Conservation (phyloP, 92 coral and sea anemone genomes). For the Virgularia gustaviana region DNA sequence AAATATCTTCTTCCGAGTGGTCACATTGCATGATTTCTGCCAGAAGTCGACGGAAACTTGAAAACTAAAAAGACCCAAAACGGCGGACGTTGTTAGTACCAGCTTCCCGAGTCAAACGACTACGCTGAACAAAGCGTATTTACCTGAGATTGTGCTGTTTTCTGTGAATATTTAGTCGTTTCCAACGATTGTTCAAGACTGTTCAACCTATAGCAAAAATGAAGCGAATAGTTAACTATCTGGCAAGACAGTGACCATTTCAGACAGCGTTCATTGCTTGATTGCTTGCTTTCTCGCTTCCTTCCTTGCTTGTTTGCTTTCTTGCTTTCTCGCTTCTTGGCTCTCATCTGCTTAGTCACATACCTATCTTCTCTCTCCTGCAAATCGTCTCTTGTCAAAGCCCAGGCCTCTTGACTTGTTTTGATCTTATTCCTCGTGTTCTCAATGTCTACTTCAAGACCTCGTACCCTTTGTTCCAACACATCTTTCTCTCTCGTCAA, state of each 20-base stretch:
- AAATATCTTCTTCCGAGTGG: constrained; percentile 22
- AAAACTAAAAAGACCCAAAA: background rate
- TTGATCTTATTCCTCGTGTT: constrained; percentile 69
- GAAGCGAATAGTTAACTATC: no score
- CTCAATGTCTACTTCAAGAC: constrained; percentile 75
- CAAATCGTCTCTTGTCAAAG: constrained; percentile 60
- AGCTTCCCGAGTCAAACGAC: background rate
- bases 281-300: background rate
- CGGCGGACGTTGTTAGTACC: background rate
- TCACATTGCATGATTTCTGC: constrained; percentile 20
- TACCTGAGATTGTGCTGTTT: constrained; percentile 73
- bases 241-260: no score
- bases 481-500: constrained; percentile 73
- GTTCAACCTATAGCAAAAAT: constrained; percentile 67
- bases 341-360: background rate
- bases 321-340: background rate
- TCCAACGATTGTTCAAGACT: constrained; percentile 77
- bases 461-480: constrained; percentile 77
- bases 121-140: background rate
- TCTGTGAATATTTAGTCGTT: constrained; percentile 80
- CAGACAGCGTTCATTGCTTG: background rate
- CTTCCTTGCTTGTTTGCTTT: background rate
- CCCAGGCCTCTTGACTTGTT: constrained; percentile 98
- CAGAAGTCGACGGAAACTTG: constrained; percentile 21
- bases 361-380: constrained; percentile 78